These are phyloP conservation scores for Popillia japonica DNA, from an alignment of 1,140 invertebrate species.

Conservation along the genomic window DNA sequence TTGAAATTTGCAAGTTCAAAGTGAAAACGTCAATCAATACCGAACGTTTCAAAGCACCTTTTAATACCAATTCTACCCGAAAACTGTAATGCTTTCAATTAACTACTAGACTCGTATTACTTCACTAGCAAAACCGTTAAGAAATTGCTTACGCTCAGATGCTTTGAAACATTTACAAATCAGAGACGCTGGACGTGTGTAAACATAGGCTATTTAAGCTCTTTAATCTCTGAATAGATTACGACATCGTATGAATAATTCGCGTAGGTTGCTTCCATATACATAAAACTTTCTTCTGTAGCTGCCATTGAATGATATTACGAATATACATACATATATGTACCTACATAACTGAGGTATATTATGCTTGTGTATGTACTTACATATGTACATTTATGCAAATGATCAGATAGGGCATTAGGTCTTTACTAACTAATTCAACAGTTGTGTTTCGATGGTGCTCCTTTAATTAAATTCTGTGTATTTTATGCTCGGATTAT, in stretches of 20 bases:
- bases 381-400: neutral
- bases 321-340: neutral
- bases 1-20: too few species aligned
- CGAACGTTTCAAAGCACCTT: neutral
- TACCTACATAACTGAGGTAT: too few species aligned
- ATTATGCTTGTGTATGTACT: too few species aligned
- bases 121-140: neutral
- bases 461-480: neutral
- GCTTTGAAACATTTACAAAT: neutral
- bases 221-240: constrained; percentile 33
- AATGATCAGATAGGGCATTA: neutral
- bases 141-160: neutral
- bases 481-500: too few species aligned
- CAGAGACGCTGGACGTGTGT: neutral
- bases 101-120: neutral
- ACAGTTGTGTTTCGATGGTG: neutral
- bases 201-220: constrained; percentile 12
- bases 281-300: constrained; percentile 26
- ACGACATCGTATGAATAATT: constrained; percentile 25
- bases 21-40: too few species aligned
- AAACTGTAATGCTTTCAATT: neutral
- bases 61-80: neutral
- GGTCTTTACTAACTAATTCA: neutral
- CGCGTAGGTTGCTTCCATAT: neutral
- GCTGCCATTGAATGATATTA: neutral